Percentiles rank a stretch among this genome's conserved stretches.
These are phyloP conservation scores for Ectemnius lituratus DNA, from an alignment of 2,888 invertebrate genomes.

Conservation along the genomic window DNA sequence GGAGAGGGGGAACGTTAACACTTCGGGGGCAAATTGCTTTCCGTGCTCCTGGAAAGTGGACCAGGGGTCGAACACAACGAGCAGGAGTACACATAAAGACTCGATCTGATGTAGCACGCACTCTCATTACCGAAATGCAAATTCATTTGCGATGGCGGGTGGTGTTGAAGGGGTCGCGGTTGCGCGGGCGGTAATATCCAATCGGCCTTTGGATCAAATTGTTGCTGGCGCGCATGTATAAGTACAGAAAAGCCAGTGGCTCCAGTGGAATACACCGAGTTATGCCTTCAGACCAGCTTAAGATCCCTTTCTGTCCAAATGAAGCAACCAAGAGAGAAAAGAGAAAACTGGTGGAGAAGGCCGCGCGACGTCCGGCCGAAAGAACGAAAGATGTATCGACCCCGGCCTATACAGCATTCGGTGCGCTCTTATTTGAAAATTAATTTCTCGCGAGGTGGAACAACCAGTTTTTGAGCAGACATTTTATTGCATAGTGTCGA, in stretches of 20 bases:
- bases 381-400: constrained; percentile 48
- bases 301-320: not conserved
- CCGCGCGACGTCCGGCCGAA: not conserved
- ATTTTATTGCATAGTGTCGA: constrained; percentile 43
- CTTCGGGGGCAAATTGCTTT: too few relatives aligned
- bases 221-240: constrained; percentile 27
- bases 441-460: constrained; percentile 55
- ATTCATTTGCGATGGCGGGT: constrained; percentile 44
- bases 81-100: constrained; percentile 13
- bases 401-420: constrained; percentile 26
- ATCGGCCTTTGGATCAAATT: constrained; percentile 46
- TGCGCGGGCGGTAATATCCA: constrained; percentile 38
- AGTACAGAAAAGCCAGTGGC: too few relatives aligned
- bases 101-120: constrained; percentile 8
- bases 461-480: constrained; percentile 55
- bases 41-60: too few relatives aligned
- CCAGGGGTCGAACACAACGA: not conserved
- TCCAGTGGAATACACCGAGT: too few relatives aligned
- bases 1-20: too few relatives aligned
- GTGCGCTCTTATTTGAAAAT: constrained; percentile 56
- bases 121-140: constrained; percentile 40
- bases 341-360: constrained; percentile 2
- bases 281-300: not conserved
- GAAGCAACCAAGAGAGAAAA: not conserved
- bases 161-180: constrained; percentile 35